Evolutionary conservation across 2,888 invertebrate genomes (phyloP).

Genomic region (Archaeoteleia sp.): DNA sequence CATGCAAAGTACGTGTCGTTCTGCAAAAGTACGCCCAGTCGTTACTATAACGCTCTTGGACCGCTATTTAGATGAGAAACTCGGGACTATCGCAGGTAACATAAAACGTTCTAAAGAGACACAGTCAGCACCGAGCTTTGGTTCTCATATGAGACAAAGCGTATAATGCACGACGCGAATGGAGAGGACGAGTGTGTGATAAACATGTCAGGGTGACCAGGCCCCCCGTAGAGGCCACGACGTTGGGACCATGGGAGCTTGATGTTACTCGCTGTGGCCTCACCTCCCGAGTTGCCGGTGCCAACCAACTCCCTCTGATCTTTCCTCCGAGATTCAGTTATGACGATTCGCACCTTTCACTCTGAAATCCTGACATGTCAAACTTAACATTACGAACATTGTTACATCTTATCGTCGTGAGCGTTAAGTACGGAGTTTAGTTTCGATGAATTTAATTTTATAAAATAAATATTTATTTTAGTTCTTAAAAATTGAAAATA

Average conservation of each 20-base stretch:
- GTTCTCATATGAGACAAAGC: slow-evolving; percentile 59
- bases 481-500: no score
- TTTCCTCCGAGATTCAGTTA: slow-evolving; percentile 51
- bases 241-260: slow-evolving; percentile 66
- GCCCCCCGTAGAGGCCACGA: slow-evolving; percentile 69
- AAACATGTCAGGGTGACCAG: slow-evolving; percentile 72
- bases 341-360: slow-evolving; percentile 53
- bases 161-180: slow-evolving; percentile 67
- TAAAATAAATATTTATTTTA: no score
- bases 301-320: slow-evolving; percentile 50
- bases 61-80: slow-evolving; percentile 56
- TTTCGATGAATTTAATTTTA: no score
- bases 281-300: slow-evolving; percentile 53
- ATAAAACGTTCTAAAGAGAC: slow-evolving; percentile 60
- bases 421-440: no score
- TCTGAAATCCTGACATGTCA: slow-evolving; percentile 41
- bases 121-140: slow-evolving; percentile 37
- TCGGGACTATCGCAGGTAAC: slow-evolving; percentile 61
- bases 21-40: slow-evolving; percentile 6
- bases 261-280: slow-evolving; percentile 64
- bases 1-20: not conserved
- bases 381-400: slow-evolving; percentile 48
- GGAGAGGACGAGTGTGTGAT: slow-evolving; percentile 70
- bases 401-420: no score
- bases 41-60: slow-evolving; percentile 30